Percentiles rank a stretch among this genome's conserved stretches.
Conservation (phyloP, 2,797 vertebrate genomes). For the Notolepis coatsorum region DNA sequence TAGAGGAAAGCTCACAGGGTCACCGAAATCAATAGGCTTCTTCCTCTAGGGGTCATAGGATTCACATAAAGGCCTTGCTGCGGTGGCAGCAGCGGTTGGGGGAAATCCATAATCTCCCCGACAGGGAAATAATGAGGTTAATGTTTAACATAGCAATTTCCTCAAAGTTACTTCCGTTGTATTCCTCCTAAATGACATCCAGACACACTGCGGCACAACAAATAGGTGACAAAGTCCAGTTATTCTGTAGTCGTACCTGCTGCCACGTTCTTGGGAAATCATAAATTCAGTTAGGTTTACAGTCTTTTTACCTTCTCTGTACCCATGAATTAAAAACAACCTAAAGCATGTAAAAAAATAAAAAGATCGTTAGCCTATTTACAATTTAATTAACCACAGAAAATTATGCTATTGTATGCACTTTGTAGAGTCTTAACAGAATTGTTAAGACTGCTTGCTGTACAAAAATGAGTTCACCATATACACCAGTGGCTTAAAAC, state of each 20-base stretch:
- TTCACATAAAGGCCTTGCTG: too few relatives aligned
- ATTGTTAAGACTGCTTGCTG: constrained; percentile 7
- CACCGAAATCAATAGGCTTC: too few relatives aligned
- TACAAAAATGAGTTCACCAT: background rate
- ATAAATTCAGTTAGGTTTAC: constrained; percentile 16
- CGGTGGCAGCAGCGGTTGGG: too few relatives aligned
- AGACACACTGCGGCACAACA: constrained; percentile 17
- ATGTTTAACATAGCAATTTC: constrained; percentile 66
- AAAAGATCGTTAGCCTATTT: background rate
- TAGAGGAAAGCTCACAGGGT: too few relatives aligned
- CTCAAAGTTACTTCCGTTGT: constrained; percentile 50
- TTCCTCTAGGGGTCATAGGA: too few relatives aligned
- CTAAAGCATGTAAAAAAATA: constrained; percentile 43
- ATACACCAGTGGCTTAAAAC: background rate
- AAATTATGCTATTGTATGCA: constrained; percentile 12
- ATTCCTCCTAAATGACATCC: constrained; percentile 9
- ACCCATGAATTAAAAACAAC: constrained; percentile 48
- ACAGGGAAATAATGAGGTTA: too few relatives aligned
- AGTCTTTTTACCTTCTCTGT: constrained; percentile 26
- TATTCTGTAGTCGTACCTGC: constrained; percentile 11
- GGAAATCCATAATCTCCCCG: too few relatives aligned
- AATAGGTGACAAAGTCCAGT: constrained; percentile 17
- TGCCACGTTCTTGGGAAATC: constrained; percentile 34
- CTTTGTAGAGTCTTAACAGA: constrained; percentile 8
- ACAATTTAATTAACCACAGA: background rate